Percentiles rank a stretch among this genome's conserved stretches.
Evolutionary conservation across 2,888 invertebrate genomes (phyloP).

Genomic region (Diadromus collaris): DNA sequence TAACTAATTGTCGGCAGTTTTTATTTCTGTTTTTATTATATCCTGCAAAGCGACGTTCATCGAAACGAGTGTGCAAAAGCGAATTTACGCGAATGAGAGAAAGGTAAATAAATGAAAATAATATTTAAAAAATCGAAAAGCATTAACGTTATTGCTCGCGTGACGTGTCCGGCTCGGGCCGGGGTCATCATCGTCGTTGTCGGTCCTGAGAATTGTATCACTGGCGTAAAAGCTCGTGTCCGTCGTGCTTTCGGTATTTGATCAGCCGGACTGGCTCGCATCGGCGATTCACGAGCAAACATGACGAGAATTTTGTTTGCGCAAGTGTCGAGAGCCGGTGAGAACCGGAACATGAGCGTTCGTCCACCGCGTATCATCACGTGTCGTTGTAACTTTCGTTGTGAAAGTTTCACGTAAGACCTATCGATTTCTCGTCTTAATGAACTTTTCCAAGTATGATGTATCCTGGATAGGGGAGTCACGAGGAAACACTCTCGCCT

Average conservation of each 20-base stretch:
- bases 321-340: constrained; percentile 42
- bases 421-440: constrained; percentile 21
- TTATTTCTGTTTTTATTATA: neutral
- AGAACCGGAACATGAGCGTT: neutral
- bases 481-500: neutral
- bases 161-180: constrained; percentile 7
- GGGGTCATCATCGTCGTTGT: neutral
- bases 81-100: constrained; percentile 1
- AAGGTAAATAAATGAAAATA: neutral
- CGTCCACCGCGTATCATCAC: neutral
- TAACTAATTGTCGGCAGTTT: constrained; percentile 34
- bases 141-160: neutral
- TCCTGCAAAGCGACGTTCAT: neutral
- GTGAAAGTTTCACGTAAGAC: constrained; percentile 8
- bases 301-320: constrained; percentile 55
- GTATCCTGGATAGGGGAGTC: too few species aligned
- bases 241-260: constrained; percentile 43
- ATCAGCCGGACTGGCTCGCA: constrained; percentile 54
- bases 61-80: constrained; percentile 5
- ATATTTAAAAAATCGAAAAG: neutral
- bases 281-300: constrained; percentile 45
- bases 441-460: neutral
- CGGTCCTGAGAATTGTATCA: constrained; percentile 13
- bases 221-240: constrained; percentile 28
- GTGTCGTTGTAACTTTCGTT: constrained; percentile 21